Evolutionary conservation across 1,140 invertebrate genomes (phyloP).

Genomic region (Lordiphosa clarofinis): DNA sequence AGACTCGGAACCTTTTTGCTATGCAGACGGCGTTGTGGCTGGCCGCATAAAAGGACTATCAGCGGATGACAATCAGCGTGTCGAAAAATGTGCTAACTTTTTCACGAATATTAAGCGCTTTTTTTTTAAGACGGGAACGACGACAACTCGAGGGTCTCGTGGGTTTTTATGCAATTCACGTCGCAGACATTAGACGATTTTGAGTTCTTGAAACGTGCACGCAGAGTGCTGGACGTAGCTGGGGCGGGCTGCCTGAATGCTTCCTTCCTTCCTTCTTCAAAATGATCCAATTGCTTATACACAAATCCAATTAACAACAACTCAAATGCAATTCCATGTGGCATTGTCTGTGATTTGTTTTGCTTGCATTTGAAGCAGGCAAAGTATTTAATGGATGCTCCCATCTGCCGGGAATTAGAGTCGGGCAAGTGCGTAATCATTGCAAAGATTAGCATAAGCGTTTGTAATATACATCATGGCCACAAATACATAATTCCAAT

Average conservation of each 20-base stretch:
- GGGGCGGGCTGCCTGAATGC: conserved; percentile 2
- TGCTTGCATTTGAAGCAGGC: conserved; percentile 42
- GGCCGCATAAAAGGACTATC: conserved; percentile 38
- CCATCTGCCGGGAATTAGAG: conserved; percentile 46
- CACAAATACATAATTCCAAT: conserved; percentile 40
- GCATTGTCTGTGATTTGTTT: conserved; percentile 64
- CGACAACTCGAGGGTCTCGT: conserved; percentile 31
- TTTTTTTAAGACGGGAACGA: conserved; percentile 17
- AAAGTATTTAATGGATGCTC: conserved; percentile 64
- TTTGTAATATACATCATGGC: conserved; percentile 56
- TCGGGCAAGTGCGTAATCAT: conserved; percentile 36
- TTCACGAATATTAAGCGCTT: conserved; percentile 44
- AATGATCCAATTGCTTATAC: conserved; percentile 37
- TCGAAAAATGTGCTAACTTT: conserved; percentile 44
- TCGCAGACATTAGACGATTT: conserved; percentile 48
- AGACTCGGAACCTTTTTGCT: conserved; percentile 12
- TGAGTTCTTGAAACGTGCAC: conserved; percentile 40
- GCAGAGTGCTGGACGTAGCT: not conserved
- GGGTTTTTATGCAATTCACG: conserved; percentile 52
- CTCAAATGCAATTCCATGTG: conserved; percentile 51
- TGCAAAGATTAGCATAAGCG: conserved; percentile 65
- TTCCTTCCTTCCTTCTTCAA: conserved; percentile 22
- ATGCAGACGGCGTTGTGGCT: conserved; percentile 41
- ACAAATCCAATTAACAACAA: conserved; percentile 56
- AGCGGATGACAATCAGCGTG: conserved; percentile 30